A percentile compares a stretch with the other conserved stretches of the same genome.
Conservation (phyloP, 2,888 invertebrate genomes). For the Trilocha varians region DNA sequence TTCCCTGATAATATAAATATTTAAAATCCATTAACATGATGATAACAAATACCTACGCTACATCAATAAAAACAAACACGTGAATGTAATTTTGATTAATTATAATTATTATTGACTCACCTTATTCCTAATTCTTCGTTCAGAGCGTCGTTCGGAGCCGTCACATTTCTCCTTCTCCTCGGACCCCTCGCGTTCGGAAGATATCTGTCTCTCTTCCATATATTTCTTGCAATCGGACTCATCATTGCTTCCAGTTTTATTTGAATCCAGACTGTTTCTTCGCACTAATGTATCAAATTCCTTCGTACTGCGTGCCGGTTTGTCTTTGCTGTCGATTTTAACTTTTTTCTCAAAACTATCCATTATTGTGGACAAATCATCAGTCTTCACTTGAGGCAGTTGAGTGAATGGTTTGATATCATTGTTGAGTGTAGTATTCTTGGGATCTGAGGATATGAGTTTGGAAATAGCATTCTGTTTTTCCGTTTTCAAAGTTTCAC, state of each 20-base stretch:
- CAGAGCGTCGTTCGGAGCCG: conserved; percentile 70
- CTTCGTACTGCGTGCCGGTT: conserved; percentile 28
- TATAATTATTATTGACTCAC: too few species aligned
- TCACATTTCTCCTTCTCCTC: conserved; percentile 68
- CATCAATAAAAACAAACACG: too few species aligned
- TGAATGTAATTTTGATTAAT: too few species aligned
- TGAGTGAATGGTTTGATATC: conserved; percentile 69
- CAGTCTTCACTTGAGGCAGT: conserved; percentile 64
- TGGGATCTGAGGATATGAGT: conserved; percentile 48
- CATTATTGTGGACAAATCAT: conserved; percentile 59
- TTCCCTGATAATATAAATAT: too few species aligned
- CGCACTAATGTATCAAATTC: conserved; percentile 31
- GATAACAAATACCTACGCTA: too few species aligned
- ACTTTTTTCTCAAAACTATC: conserved; percentile 59
- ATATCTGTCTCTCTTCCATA: conserved; percentile 70
- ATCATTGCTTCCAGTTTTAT: conserved; percentile 37
- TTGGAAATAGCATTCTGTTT: conserved; percentile 52
- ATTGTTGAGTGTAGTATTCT: conserved; percentile 50
- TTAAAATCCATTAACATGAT: too few species aligned
- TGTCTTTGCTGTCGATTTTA: conserved; percentile 42
- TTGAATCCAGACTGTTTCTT: conserved; percentile 56
- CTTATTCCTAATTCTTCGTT: conserved; percentile 78
- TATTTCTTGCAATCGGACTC: conserved; percentile 64
- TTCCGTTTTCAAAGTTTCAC: conserved; percentile 46
- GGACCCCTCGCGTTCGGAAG: conserved; percentile 67